These are phyloP conservation scores for Loripinus fragilis DNA, from an alignment of 2,888 invertebrate genomes.

Conservation along the genomic window DNA sequence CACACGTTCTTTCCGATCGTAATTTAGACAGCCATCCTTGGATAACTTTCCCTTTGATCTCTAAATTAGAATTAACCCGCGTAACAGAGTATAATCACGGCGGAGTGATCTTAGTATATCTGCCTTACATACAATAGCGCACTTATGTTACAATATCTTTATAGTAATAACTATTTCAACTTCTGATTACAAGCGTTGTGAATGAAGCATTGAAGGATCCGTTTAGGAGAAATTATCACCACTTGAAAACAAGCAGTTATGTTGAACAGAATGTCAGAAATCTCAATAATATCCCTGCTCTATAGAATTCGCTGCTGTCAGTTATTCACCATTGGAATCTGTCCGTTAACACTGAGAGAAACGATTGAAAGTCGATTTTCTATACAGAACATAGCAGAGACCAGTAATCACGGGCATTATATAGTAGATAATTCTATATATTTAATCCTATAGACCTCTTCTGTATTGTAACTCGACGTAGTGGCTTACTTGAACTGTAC, in stretches of 20 bases:
- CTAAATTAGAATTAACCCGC: background rate
- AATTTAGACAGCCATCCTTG: background rate
- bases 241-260: background rate
- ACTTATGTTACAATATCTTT: background rate
- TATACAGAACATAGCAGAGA: background rate
- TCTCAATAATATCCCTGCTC: background rate
- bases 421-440: background rate
- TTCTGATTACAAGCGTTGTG: background rate
- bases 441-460: too few species aligned
- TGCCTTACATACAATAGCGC: background rate
- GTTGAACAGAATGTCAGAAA: background rate
- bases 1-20: background rate
- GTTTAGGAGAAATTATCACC: conserved; percentile 6
- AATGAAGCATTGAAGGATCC: background rate
- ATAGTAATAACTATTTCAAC: background rate
- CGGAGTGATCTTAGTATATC: background rate
- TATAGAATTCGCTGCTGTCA: background rate
- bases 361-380: conserved; percentile 13
- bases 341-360: background rate
- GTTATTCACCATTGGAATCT: background rate
- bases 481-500: too few species aligned
- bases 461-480: too few species aligned
- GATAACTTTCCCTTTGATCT: background rate
- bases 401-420: background rate
- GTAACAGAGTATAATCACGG: background rate